Evolutionary conservation across 2,797 vertebrate species (phyloP), one percentile per base, ranked within the genome.

Genomic region (Cyprinella venusta): DNA sequence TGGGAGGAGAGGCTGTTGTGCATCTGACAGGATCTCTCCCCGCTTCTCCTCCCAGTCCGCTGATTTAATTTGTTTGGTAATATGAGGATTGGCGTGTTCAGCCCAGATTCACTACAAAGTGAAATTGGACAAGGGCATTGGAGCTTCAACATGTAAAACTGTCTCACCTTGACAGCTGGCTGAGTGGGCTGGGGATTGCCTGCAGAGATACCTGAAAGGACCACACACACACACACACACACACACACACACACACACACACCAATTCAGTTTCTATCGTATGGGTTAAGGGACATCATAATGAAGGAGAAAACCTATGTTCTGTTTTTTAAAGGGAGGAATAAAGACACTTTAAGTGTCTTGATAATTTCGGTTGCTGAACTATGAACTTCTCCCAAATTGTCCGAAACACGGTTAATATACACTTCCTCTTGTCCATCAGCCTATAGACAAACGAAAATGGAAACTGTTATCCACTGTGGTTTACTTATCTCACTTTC

Each of bases 41-140:
- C 5, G 24, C 63, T 82, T 40, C 70, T 76, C 59, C 85, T 87
- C 90, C 89, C 88, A 85, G 87, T 88, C 87, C 92, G 85, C 84
- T 94, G 93, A 95, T 95, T 95, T 94, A 94, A 95, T 95, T 95
- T 95, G 95, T 93, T 93, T 93, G 93, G 92, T 94, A 93, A 95
- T 94, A 95, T 95, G 91, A 94, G 93, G 93, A 95, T 94, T 95
- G 95, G 93, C 94, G 89, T 93, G 92, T 95, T 94, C 91, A 91
- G 93, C 92, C 92, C 91, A 93, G 92, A 93, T 94, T 94, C 94
- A 91, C 93, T 93, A 90, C 93, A 93, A 94, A 95, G 95, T 94
- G 93, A 95, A 94, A 95, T 95, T 94, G 94, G 92, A 94, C 93
- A 91, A 93, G 94, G 93, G 94, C 93, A 94, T 92, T 94, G 94